phyloP scores from a whole-genome alignment of 2,888 invertebrate species.

The Tethea ocularis region DNA sequence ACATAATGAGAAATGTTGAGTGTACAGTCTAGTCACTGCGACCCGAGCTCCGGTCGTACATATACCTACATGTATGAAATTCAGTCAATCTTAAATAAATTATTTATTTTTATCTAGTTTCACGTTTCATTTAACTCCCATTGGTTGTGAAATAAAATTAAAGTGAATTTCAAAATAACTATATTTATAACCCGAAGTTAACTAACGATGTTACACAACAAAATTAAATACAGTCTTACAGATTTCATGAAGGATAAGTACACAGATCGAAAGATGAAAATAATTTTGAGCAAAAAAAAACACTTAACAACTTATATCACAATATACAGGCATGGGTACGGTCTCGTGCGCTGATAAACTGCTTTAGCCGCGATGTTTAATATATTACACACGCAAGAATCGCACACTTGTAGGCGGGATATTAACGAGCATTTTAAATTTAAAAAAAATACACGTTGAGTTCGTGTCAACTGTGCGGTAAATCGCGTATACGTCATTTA shows the following conservation, averaged over 20 bases:
- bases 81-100: constrained; percentile 76
- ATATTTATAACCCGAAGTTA: constrained; percentile 80
- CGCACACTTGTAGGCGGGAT: constrained; percentile 15
- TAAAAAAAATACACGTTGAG: constrained; percentile 12
- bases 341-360: constrained; percentile 47
- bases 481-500: constrained; percentile 3
- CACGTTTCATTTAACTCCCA: constrained; percentile 49
- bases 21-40: constrained; percentile 82
- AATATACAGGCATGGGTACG: constrained; percentile 60
- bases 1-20: constrained; percentile 76
- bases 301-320: constrained; percentile 74
- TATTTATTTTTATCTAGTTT: constrained; percentile 78
- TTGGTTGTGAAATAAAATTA: constrained; percentile 35
- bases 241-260: constrained; percentile 82
- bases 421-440: not conserved
- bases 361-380: constrained; percentile 15
- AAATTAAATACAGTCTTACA: constrained; percentile 83
- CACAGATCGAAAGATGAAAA: constrained; percentile 65
- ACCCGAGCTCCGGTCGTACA: constrained; percentile 76
- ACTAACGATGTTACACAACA: constrained; percentile 80
- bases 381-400: constrained; percentile 21
- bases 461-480: constrained; percentile 16
- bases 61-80: constrained; percentile 61
- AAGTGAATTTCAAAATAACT: constrained; percentile 74
- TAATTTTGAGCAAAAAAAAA: constrained; percentile 75